phyloP scores from a whole-genome alignment of 2,888 invertebrate genomes.

The Dryobotodes eremita region DNA sequence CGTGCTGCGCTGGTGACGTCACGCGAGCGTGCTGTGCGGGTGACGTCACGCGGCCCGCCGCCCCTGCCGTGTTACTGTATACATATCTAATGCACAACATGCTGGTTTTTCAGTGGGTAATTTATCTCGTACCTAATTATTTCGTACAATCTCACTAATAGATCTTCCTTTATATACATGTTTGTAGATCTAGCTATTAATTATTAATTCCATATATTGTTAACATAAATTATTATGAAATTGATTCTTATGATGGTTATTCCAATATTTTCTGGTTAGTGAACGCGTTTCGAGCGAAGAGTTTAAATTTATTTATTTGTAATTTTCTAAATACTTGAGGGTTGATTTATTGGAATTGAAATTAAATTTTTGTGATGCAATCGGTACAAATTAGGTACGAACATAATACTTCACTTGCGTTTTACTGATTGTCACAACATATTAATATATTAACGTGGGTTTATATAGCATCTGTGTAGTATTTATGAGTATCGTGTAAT shows the following conservation, averaged over 20 bases:
- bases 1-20: constrained; percentile 27
- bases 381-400: constrained; percentile 70
- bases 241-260: constrained; percentile 84
- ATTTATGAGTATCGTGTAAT: constrained; percentile 64
- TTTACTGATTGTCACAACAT: constrained; percentile 57
- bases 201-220: constrained; percentile 68
- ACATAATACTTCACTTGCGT: constrained; percentile 56
- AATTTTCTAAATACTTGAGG: constrained; percentile 46
- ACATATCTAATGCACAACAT: constrained; percentile 69
- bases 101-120: constrained; percentile 68
- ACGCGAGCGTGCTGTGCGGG: too few relatives aligned
- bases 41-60: constrained; percentile 15
- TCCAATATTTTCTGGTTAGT: constrained; percentile 85
- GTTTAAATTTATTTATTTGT: constrained; percentile 67
- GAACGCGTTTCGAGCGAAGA: constrained; percentile 72
- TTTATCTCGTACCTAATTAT: constrained; percentile 72
- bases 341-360: constrained; percentile 53
- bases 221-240: constrained; percentile 72
- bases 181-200: constrained; percentile 73
- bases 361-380: constrained; percentile 56
- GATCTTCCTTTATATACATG: constrained; percentile 76
- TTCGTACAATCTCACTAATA: constrained; percentile 70
- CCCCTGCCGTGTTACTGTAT: constrained; percentile 51
- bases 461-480: constrained; percentile 57
- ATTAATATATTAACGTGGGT: constrained; percentile 59